Conservation (phyloP, 2,797 vertebrate genomes). For the Linurgus olivaceus region DNA sequence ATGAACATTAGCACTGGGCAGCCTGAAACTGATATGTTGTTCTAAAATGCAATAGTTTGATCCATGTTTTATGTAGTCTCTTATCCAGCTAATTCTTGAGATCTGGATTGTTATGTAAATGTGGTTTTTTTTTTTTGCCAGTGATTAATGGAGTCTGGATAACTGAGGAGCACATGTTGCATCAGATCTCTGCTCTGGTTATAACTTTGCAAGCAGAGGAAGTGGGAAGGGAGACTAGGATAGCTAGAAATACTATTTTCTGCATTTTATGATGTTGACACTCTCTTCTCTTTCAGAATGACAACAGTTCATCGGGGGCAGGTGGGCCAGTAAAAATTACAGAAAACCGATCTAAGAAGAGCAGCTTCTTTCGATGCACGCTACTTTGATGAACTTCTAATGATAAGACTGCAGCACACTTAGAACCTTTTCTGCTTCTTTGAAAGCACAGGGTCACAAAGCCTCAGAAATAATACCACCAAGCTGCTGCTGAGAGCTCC, state of each 20-base stretch:
- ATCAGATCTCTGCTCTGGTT: not conserved
- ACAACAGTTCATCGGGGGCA: conserved; percentile 84
- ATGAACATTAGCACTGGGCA: not conserved
- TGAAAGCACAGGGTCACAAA: conserved; percentile 79
- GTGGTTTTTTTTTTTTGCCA: not conserved
- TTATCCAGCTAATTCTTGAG: not conserved
- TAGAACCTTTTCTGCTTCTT: conserved; percentile 79
- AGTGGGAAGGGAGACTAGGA: not conserved
- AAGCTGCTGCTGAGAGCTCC: conserved; percentile 80
- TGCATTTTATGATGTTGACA: not conserved
- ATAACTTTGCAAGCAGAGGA: not conserved
- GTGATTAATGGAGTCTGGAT: not conserved
- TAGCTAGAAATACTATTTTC: not conserved
- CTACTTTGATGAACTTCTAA: conserved; percentile 86
- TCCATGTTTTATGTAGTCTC: not conserved
- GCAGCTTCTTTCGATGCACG: conserved; percentile 93
- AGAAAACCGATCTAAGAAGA: conserved; percentile 94
- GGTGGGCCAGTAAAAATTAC: conserved; percentile 95
- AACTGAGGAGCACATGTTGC: not conserved
- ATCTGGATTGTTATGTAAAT: not conserved
- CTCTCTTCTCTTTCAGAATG: conserved; percentile 79
- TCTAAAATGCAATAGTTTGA: not conserved
- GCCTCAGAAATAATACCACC: conserved; percentile 75
- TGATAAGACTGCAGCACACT: conserved; percentile 81
- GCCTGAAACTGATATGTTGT: not conserved